Percentiles rank a stretch among this genome's conserved stretches.
phyloP scores from a whole-genome alignment of 2,113 vertebrate species.

The Telmatochromis sp. region DNA sequence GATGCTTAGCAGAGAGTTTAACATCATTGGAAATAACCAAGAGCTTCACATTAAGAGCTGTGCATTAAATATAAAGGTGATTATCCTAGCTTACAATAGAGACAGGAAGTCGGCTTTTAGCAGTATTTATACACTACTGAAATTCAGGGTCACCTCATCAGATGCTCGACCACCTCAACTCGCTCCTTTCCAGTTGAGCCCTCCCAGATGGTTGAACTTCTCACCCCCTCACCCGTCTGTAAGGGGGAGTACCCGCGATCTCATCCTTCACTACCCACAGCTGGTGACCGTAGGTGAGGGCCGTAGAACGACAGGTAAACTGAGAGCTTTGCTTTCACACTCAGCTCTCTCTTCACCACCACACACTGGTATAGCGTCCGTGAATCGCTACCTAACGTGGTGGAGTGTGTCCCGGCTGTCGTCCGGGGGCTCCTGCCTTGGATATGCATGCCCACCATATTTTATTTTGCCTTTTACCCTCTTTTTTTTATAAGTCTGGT shows the following conservation, averaged over 20 bases:
- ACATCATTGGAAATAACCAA: background rate
- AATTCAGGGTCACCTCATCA: accelerated
- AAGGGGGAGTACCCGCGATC: accelerated
- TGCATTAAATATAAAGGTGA: background rate
- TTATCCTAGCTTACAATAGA: background rate
- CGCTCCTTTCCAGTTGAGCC: background rate
- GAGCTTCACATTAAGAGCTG: background rate
- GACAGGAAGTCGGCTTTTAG: background rate
- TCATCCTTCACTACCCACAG: background rate
- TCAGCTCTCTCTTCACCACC: background rate
- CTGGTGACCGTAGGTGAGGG: background rate
- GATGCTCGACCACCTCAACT: background rate
- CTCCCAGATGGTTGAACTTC: background rate
- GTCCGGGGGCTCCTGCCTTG: background rate
- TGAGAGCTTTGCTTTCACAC: background rate
- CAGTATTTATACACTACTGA: background rate
- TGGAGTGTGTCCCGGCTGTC: background rate
- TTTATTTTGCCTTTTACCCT: accelerated
- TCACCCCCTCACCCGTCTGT: accelerated
- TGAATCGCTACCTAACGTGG: background rate
- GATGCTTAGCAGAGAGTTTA: background rate
- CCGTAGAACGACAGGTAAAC: accelerated
- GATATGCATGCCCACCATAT: accelerated
- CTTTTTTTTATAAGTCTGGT: too few species aligned
- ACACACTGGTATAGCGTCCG: accelerated